A percentile compares a stretch with the other conserved stretches of the same genome.
Evolutionary conservation across 1,140 invertebrate genomes (phyloP).

Genomic region (Cherax destructor): DNA sequence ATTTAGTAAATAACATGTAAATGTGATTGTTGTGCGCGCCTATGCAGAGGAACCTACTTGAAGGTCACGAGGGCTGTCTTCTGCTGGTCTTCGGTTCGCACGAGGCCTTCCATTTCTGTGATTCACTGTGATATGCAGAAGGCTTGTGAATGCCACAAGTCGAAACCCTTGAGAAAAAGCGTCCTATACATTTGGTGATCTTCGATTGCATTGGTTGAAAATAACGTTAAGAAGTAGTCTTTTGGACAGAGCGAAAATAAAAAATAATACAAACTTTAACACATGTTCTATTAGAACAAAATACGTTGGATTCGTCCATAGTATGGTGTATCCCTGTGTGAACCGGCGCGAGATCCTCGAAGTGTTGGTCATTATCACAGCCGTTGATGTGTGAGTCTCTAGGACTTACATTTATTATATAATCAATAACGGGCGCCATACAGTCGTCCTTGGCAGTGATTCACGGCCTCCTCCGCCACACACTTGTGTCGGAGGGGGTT

Average conservation of each 20-base stretch:
- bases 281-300: too few species aligned
- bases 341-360: background rate
- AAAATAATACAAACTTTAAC: too few species aligned
- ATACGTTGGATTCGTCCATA: too few species aligned
- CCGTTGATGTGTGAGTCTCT: background rate
- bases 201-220: background rate
- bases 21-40: background rate
- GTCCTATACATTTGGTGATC: background rate
- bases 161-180: conserved; percentile 16
- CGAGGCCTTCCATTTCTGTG: conserved; percentile 25
- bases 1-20: background rate
- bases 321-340: too few species aligned
- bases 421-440: conserved; percentile 27
- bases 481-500: background rate
- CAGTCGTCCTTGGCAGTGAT: conserved; percentile 1
- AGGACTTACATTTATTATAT: conserved; percentile 20
- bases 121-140: conserved; percentile 51
- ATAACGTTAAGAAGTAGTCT: background rate
- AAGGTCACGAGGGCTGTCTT: background rate
- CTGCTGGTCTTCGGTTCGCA: background rate
- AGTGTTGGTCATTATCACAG: background rate
- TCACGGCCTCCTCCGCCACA: conserved; percentile 15
- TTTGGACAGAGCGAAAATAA: too few species aligned
- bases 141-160: conserved; percentile 43
- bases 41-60: background rate